Evolutionary conservation across 1,140 invertebrate species (phyloP).

Genomic region (Zeugodacus cucurbitae): DNA sequence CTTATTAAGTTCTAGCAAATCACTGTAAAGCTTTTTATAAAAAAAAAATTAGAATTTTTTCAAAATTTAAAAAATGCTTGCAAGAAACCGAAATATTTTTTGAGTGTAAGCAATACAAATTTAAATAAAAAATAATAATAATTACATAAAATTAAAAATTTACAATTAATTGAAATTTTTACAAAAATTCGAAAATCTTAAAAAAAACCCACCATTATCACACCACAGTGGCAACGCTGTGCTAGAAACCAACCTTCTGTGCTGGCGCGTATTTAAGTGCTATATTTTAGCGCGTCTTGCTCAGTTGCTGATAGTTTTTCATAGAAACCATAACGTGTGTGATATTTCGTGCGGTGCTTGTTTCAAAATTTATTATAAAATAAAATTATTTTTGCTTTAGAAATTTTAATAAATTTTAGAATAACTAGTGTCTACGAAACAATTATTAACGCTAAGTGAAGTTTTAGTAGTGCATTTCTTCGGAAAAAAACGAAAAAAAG

Average conservation of each 20-base stretch:
- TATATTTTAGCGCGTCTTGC: not conserved
- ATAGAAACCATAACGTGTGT: not conserved
- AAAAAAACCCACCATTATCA: not conserved
- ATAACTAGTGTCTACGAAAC: not conserved
- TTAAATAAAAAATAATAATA: no score
- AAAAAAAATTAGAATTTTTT: no score
- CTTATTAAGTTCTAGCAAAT: no score
- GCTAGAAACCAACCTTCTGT: not conserved
- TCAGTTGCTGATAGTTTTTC: slow-evolving; percentile 17
- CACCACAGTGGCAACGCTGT: not conserved
- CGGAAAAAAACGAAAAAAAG: not conserved
- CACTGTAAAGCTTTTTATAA: no score
- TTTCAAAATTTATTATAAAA: not conserved
- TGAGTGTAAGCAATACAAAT: no score
- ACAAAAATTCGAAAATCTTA: no score
- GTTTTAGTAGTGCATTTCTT: not conserved
- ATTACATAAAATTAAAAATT: no score
- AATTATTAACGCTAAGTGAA: not conserved
- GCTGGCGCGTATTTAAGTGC: slow-evolving; percentile 27
- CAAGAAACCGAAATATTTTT: no score
- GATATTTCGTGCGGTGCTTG: not conserved
- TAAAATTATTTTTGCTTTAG: not conserved
- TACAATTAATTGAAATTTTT: no score
- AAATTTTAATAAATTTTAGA: not conserved
- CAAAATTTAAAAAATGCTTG: no score